Evolutionary conservation across 2,888 invertebrate species (phyloP).

Genomic region (Oasisia sp.): DNA sequence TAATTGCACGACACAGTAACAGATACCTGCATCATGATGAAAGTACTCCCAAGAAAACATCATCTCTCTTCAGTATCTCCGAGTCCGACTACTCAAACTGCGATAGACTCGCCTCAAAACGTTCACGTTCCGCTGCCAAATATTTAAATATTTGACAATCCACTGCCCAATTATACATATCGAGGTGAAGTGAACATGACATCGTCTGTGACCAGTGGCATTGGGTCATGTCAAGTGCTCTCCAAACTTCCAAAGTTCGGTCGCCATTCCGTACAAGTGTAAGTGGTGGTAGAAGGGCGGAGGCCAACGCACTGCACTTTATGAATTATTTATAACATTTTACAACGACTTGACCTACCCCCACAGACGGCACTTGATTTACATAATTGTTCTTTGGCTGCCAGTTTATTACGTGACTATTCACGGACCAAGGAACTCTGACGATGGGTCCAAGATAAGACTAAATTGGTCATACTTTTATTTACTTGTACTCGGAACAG

Average conservation of each 20-base stretch:
- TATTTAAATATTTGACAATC: constrained; percentile 3
- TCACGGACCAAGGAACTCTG: no score
- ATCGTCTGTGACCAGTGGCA: background rate
- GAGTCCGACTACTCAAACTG: background rate
- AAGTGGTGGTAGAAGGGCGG: background rate
- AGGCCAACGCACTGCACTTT: background rate
- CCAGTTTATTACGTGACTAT: no score
- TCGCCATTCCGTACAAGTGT: background rate
- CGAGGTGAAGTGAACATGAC: background rate
- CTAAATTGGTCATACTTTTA: no score
- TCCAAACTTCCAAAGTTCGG: background rate
- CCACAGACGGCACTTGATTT: no score
- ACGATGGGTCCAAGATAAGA: no score
- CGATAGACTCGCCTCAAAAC: background rate
- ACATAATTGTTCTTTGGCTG: no score
- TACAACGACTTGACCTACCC: no score
- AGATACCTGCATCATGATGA: background rate
- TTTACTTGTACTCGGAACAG: no score
- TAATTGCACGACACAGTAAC: background rate
- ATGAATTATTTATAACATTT: background rate
- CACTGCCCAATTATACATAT: background rate
- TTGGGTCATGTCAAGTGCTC: background rate
- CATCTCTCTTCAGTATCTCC: background rate
- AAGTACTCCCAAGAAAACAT: background rate
- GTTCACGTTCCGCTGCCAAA: background rate